Evolutionary conservation across 2,113 vertebrate genomes (phyloP).

Genomic region (Xenopus tropicalis): DNA sequence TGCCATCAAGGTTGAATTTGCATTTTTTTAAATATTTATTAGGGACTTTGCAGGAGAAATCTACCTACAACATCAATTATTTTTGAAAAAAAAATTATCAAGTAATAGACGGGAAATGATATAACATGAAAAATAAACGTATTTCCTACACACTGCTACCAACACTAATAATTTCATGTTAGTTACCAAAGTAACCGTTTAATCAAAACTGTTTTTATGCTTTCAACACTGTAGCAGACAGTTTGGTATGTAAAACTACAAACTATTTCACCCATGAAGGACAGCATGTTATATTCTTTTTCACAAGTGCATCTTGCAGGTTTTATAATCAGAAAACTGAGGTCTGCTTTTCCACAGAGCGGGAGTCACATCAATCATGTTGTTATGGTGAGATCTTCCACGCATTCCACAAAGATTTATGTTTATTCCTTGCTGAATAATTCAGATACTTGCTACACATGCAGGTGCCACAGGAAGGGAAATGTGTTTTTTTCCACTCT

Average conservation of each 20-base stretch:
- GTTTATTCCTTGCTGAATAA: constrained; percentile 34
- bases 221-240: too few species aligned
- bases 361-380: background rate
- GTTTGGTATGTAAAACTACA: constrained; percentile 18
- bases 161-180: too few species aligned
- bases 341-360: constrained; percentile 20
- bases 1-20: too few species aligned
- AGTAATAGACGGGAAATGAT: too few species aligned
- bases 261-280: background rate
- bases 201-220: too few species aligned
- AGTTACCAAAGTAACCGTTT: too few species aligned
- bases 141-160: too few species aligned
- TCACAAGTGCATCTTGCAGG: constrained; percentile 4
- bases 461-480: constrained; percentile 38
- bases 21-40: too few species aligned
- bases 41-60: too few species aligned
- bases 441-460: constrained; percentile 31
- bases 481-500: background rate
- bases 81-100: too few species aligned
- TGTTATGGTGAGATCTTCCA: constrained; percentile 20
- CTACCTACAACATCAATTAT: too few species aligned
- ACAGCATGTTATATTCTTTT: constrained; percentile 1
- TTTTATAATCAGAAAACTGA: background rate
- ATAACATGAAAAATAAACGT: too few species aligned
- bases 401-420: constrained; percentile 20